A percentile compares a stretch with the other conserved stretches of the same genome.
Evolutionary conservation across 2,888 invertebrate species (phyloP).

Genomic region (Reticulitermes lucifugus): DNA sequence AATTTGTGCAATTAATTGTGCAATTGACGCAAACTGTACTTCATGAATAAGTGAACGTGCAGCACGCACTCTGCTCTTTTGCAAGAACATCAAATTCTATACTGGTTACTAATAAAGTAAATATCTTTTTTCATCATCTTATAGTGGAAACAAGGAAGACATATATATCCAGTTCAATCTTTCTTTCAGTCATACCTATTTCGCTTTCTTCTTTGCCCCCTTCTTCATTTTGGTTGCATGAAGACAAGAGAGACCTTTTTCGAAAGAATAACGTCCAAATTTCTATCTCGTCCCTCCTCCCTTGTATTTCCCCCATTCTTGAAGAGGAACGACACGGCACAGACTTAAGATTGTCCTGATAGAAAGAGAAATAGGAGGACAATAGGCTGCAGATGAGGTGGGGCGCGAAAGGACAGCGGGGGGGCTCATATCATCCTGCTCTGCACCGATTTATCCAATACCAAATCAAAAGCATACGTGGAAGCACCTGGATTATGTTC

Average conservation of each 20-base stretch:
- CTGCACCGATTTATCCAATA: constrained; percentile 36
- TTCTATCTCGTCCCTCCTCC: constrained; percentile 10
- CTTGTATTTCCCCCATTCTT: not conserved
- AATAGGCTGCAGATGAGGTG: constrained; percentile 26
- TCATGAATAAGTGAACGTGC: too few species aligned
- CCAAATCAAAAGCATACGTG: constrained; percentile 39
- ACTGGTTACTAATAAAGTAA: not conserved
- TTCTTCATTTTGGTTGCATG: not conserved
- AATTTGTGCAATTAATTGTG: too few species aligned
- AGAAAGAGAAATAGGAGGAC: constrained; percentile 34
- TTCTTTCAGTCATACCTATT: not conserved
- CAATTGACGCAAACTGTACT: too few species aligned
- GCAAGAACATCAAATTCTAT: too few species aligned
- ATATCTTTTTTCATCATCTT: not conserved
- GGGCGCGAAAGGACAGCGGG: not conserved
- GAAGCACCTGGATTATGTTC: constrained; percentile 33
- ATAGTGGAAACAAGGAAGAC: not conserved
- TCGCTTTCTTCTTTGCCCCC: not conserved
- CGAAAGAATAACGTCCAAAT: constrained; percentile 34
- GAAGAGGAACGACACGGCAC: constrained; percentile 10
- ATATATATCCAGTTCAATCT: not conserved
- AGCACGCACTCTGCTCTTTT: too few species aligned
- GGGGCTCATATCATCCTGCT: constrained; percentile 26
- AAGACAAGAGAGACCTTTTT: constrained; percentile 27
- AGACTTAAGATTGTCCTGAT: constrained; percentile 23